A percentile compares a stretch with the other conserved stretches of the same genome.
These are phyloP conservation scores for Danionella dracula DNA, from an alignment of 2,797 vertebrate species.

Conservation along the genomic window DNA sequence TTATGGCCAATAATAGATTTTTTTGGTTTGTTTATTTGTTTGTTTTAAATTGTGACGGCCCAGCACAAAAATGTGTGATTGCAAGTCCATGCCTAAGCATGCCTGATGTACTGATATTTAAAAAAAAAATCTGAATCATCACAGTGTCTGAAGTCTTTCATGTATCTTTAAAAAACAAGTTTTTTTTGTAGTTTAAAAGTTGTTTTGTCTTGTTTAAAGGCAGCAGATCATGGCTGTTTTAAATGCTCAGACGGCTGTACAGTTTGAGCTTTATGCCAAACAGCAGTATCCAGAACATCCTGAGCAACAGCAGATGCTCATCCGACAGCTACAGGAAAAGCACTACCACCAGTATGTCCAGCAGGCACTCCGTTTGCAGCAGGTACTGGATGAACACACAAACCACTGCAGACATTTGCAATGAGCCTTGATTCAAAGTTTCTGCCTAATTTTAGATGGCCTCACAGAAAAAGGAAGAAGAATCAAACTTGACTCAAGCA, in stretches of 20 bases:
- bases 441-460: constrained; percentile 69
- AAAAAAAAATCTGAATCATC: no score
- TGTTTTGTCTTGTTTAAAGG: constrained; percentile 58
- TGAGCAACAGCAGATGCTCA: constrained; percentile 91
- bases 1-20: no score
- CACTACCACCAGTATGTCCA: constrained; percentile 98
- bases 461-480: constrained; percentile 82
- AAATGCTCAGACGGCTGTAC: constrained; percentile 91
- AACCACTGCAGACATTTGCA: constrained; percentile 64
- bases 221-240: constrained; percentile 96
- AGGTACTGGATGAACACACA: constrained; percentile 71
- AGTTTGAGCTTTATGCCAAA: constrained; percentile 95
- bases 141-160: no score
- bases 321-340: constrained; percentile 93
- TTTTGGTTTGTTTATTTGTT: no score
- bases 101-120: no score
- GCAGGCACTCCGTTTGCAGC: constrained; percentile 92
- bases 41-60: no score
- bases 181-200: neutral
- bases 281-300: constrained; percentile 90
- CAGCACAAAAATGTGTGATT: no score
- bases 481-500: constrained; percentile 57
- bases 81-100: no score
- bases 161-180: no score
- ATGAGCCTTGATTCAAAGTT: neutral